Evolutionary conservation across 2,113 vertebrate species (phyloP), one percentile per base, ranked within the genome.

Genomic region (Tenrec ecaudatus): DNA sequence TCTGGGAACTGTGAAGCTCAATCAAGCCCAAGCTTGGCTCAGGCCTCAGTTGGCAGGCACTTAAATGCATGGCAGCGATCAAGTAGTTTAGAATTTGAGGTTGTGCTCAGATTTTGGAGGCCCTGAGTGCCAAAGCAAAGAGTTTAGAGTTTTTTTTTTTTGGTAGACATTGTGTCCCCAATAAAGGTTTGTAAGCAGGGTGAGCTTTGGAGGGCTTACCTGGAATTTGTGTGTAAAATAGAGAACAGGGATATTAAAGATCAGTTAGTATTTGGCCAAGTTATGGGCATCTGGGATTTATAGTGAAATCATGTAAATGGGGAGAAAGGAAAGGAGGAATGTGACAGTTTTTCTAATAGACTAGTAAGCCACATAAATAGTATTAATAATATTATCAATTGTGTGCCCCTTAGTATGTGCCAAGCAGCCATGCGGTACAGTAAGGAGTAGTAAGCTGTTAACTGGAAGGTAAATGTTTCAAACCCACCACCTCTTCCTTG

Each of bases 1-100:
- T 94, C 82, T 92, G 87, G 91, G 77, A 95, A 57, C n/a, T 40
- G 33, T 60, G 57, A 78, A 86, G 76, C n/a, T 82, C 89, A 75
- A 0, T 93, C 80, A 91, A 86, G 62, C 38, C 58, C 47, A 19
- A 83, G 36, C 43, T 36, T 79, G 77, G 78, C 84, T 92, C 58
- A 36, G 58, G 38, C 2, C 85, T 89, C 69, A 20, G 71, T 78
- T 96, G 93, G 88, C 57, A 88, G 47, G 68, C 78, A 80, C 73
- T 75, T 92, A 82, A 92, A 89, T 92, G 53, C n/a, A 57, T 64
- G 85, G 38, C 69, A 82, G 58, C 36, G 69, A 89, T 9, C 40
- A 33, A 76, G 31, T 1, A 23, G 62, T 53, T 92, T 78, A 53
- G 43, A 73, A 58, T 27, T 29, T 9, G 16, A 94, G 82, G 33